Percentiles rank a stretch among this genome's conserved stretches.
These are phyloP conservation scores for Belonocnema kinseyi DNA, from an alignment of 1,140 invertebrate species.

Conservation along the genomic window DNA sequence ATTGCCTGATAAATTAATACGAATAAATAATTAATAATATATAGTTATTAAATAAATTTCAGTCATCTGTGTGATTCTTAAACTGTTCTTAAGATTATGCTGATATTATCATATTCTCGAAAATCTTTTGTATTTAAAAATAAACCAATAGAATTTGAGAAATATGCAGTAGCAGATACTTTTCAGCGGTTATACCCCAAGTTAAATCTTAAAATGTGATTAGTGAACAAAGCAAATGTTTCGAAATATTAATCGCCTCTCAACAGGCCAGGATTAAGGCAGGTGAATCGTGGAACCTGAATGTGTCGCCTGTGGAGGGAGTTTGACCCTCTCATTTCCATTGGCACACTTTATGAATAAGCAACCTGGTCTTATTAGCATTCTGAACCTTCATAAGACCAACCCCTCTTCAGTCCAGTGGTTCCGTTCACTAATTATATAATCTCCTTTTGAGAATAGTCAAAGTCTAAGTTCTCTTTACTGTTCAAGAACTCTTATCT, in stretches of 20 bases:
- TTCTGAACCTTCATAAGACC: constrained; percentile 6
- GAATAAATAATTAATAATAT: too few species aligned
- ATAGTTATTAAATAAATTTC: too few species aligned
- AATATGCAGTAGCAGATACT: constrained; percentile 1
- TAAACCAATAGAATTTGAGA: background rate
- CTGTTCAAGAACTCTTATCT: background rate
- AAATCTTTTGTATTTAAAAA: constrained; percentile 1
- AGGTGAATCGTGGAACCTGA: constrained; percentile 7
- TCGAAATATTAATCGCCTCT: constrained; percentile 25
- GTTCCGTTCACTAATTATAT: background rate
- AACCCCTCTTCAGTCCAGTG: background rate
- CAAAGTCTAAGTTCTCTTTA: background rate
- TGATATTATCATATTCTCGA: too few species aligned
- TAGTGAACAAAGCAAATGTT: constrained; percentile 1
- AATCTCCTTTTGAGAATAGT: background rate
- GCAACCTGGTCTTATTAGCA: background rate
- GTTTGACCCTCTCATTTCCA: background rate
- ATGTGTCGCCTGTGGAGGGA: constrained; percentile 21
- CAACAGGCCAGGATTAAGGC: constrained; percentile 17
- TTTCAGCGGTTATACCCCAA: background rate
- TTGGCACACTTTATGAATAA: constrained; percentile 9
- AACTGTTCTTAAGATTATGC: too few species aligned
- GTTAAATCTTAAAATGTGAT: background rate
- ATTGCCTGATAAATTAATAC: too few species aligned
- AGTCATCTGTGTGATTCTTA: too few species aligned